Evolutionary conservation across 1,140 invertebrate species (phyloP), one percentile per base, ranked within the genome.

Genomic region (Eriosoma lanigerum): DNA sequence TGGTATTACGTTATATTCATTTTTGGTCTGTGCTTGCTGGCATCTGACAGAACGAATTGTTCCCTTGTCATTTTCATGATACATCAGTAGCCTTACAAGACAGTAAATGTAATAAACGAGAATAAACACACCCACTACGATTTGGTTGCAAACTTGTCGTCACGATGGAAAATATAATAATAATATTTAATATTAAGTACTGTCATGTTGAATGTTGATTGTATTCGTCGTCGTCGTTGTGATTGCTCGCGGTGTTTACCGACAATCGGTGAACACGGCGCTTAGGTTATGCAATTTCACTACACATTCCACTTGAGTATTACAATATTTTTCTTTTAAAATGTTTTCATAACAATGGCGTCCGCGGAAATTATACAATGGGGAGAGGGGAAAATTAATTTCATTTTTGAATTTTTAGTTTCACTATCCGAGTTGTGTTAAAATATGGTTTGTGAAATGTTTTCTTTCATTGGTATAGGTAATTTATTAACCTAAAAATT

Each of bases 221-320:
- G 32, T 38, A 38, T 6, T 24, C 44, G 15, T 50, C 17, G 17
- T 1, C 1, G 46, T 70, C 24, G 44, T 21, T 10, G n/a, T 19
- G 50, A n/a, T 38, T 38, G 3, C 32, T 38, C 3, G 12, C 21
- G 19, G 3, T 64, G 32, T 62, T 60, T 32, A 38, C 10, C 29
- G 10, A 66, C 19, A 9, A 66, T 12, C 46, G 1, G 17, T n/a
- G 8, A 64, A 50, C 46, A 19, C 46, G 44, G 46, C 66, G 66
- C 15, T 70, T 13, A 1, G 21, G 66, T 70, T 70, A 70, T 70
- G 66, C 46, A 50, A 70, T 70, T 50, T 26, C 24, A 38, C 21
- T 68, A 68, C 44, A 26, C 10, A 1, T 62, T 17, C 29, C 12
- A 62, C 1, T 19, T 15, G 13, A 8, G n/a, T n/a, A n/a, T n/a